Evolutionary conservation across 2,797 vertebrate genomes (phyloP), one percentile per base, ranked within the genome.

Genomic region (Acanthurus lineatus): DNA sequence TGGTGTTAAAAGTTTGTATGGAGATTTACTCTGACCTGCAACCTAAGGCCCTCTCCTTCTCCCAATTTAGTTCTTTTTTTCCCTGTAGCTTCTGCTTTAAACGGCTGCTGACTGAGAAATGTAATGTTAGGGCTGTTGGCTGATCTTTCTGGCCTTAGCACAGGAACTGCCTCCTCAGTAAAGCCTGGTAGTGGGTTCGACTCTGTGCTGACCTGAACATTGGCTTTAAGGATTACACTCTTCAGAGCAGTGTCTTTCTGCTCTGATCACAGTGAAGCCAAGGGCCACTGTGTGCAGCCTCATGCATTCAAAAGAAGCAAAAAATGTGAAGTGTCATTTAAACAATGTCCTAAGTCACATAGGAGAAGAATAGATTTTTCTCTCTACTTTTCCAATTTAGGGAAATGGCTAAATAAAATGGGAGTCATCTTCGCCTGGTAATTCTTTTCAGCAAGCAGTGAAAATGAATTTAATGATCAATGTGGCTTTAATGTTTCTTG

Each of bases 391-490:
- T 85, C 69, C 70, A 86, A 84, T 86, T 88, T 85, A 78, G 51
- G 3, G 61, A 88, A 90, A 88, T 72, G 57, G 73, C 79, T 79
- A 84, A 90, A 84, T 88, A 85, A 87, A 92, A 89, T 79, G 69
- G 83, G 76, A 87, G 57, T 90, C 82, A 76, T 90, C 79, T 83
- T 59, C n/a, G 57, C 52, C 83, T 81, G 74, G 76, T 87, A 76
- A 88, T 90, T 90, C 56, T 82, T 84, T 83, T 85, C 80, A 80
- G 73, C 87, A 82, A 81, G 86, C 68, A 81, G 42, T 64, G 54
- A 56, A 70, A 90, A 89, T 73, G 44, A 90, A 86, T 89, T 84
- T 89, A 87, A 89, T 65, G 86, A 93, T 92, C 86, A 82, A 73
- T 91, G 77, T 45, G 74, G 53, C 82, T 86, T 82, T 89, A 86